These are phyloP conservation scores for Orthonevra nobilis DNA, from an alignment of 2,888 invertebrate genomes.

Conservation along the genomic window DNA sequence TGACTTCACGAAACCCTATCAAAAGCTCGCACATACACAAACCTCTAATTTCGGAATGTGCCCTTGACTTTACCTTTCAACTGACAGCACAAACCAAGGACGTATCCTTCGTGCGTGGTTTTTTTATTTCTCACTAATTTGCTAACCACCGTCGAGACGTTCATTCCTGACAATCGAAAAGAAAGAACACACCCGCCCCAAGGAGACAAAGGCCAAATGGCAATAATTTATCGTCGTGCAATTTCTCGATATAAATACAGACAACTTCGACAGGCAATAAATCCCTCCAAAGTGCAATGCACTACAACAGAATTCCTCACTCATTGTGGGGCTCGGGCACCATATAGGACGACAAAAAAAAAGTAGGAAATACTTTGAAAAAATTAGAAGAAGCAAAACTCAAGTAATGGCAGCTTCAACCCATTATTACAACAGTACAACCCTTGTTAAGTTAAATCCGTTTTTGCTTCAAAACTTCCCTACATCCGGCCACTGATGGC, in stretches of 20 bases:
- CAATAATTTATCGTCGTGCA: slow-evolving; percentile 66
- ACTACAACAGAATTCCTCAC: slow-evolving; percentile 62
- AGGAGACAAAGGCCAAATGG: slow-evolving; percentile 59
- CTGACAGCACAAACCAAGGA: background rate
- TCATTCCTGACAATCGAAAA: background rate
- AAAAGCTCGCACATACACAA: background rate
- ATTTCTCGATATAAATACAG: slow-evolving; percentile 68
- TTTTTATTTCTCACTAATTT: background rate
- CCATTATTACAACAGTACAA: slow-evolving; percentile 26
- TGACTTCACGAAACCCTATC: no score
- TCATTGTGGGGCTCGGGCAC: slow-evolving; percentile 12
- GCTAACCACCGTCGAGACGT: background rate
- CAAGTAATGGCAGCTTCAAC: slow-evolving; percentile 19
- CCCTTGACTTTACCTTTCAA: slow-evolving; percentile 19
- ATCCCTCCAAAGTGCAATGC: slow-evolving; percentile 65
- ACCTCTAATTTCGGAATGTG: background rate
- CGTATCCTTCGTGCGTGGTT: background rate
- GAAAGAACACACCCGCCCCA: slow-evolving; percentile 2
- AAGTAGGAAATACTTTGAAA: no score
- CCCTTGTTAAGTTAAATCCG: slow-evolving; percentile 48
- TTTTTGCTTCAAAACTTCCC: background rate
- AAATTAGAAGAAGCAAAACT: slow-evolving; percentile 1
- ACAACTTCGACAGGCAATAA: slow-evolving; percentile 70
- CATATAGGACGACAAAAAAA: slow-evolving; percentile 22
- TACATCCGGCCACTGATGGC: background rate